Conservation (phyloP, 1,140 invertebrate genomes). For the Drosophila orena region DNA sequence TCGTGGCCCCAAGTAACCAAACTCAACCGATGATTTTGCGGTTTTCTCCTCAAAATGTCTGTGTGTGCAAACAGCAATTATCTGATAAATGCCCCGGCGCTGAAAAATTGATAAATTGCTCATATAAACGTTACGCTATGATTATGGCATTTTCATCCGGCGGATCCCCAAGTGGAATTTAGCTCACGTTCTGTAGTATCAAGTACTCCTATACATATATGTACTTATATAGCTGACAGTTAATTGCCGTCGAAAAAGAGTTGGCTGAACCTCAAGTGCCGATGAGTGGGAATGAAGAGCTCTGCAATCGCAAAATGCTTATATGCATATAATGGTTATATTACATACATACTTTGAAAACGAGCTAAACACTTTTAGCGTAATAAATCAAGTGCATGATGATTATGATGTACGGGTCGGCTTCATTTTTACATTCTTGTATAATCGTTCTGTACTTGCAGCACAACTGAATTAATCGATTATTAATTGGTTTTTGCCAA, state of each 20-base stretch:
- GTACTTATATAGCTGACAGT: constrained; percentile 13
- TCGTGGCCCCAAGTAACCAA: constrained; percentile 62
- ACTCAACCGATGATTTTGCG: constrained; percentile 73
- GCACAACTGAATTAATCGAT: not conserved
- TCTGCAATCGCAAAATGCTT: not conserved
- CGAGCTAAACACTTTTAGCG: not conserved
- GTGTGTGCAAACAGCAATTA: constrained; percentile 80
- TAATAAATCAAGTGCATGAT: constrained; percentile 1
- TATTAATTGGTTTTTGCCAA: no score
- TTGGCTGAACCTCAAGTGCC: constrained; percentile 18
- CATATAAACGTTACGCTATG: constrained; percentile 78
- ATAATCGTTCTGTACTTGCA: not conserved
- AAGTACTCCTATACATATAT: no score
- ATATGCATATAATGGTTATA: not conserved
- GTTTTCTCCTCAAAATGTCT: constrained; percentile 49
- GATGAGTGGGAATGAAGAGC: constrained; percentile 15
- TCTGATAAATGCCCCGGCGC: constrained; percentile 78
- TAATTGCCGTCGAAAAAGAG: constrained; percentile 37
- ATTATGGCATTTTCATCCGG: constrained; percentile 60
- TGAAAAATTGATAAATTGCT: constrained; percentile 81
- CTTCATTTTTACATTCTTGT: not conserved
- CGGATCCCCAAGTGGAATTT: constrained; percentile 5
- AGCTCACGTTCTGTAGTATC: not conserved
- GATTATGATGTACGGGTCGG: not conserved
- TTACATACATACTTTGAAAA: not conserved